Percentiles rank a stretch among this genome's conserved stretches.
These are phyloP conservation scores for Cisticola juncidis DNA, from an alignment of 2,113 vertebrate genomes.

Conservation along the genomic window DNA sequence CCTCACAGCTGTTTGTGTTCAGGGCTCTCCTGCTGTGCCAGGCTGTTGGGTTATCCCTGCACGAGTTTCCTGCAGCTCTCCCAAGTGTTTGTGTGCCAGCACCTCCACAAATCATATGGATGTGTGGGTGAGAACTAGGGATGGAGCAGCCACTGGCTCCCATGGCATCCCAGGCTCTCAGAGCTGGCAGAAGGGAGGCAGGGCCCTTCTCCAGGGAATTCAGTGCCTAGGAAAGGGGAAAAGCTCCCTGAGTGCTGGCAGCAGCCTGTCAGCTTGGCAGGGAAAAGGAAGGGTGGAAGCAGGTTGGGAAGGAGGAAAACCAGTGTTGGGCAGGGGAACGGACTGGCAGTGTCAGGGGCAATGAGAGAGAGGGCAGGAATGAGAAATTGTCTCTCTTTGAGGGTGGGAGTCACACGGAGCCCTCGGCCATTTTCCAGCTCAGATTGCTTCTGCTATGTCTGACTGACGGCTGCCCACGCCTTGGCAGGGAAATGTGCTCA, in stretches of 20 bases:
- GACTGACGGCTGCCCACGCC: background rate
- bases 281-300: background rate
- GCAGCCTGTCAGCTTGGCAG: background rate
- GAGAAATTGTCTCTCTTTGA: background rate
- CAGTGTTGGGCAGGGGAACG: background rate
- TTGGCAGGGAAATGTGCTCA: background rate
- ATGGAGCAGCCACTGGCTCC: background rate
- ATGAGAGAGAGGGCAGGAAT: background rate
- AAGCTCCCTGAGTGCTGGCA: background rate
- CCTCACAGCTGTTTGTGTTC: background rate
- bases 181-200: background rate
- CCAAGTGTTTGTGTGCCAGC: background rate
- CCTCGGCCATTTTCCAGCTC: background rate
- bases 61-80: background rate
- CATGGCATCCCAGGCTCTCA: background rate
- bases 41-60: background rate
- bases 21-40: background rate
- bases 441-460: background rate
- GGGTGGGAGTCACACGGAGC: background rate
- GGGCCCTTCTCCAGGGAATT: background rate
- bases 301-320: background rate
- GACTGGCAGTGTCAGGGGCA: background rate
- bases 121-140: background rate
- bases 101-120: background rate
- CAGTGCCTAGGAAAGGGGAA: no score